Conservation (phyloP, 2,113 vertebrate genomes). For the Gallinago media region DNA sequence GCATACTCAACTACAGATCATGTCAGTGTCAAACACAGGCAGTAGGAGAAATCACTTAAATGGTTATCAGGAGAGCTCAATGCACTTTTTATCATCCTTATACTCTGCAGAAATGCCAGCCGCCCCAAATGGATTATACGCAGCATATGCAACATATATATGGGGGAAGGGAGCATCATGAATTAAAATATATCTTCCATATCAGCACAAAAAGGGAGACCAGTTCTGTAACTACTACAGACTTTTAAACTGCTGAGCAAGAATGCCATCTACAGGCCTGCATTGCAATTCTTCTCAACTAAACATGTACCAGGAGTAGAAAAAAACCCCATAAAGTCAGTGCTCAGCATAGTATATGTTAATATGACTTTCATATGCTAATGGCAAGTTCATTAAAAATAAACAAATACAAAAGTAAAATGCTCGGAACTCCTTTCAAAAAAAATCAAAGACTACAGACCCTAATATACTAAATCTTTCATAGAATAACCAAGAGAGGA, state of each 20-base stretch:
- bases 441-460: constrained; percentile 27
- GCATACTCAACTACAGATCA: background rate
- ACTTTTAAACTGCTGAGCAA: constrained; percentile 1
- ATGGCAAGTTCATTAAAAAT: constrained; percentile 48
- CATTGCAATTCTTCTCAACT: background rate
- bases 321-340: background rate
- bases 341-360: background rate
- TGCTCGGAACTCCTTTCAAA: background rate
- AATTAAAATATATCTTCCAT: background rate
- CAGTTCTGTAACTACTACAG: background rate
- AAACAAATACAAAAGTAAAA: constrained; percentile 49
- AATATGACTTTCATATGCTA: constrained; percentile 18
- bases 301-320: background rate
- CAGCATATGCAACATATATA: background rate
- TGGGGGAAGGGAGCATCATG: background rate
- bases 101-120: background rate
- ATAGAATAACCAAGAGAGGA: constrained; percentile 41
- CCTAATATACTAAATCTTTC: constrained; percentile 21
- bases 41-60: background rate
- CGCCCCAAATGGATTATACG: background rate
- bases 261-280: constrained; percentile 59
- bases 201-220: background rate
- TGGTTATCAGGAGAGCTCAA: background rate
- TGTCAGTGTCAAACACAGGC: background rate
- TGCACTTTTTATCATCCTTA: background rate